phyloP scores from a whole-genome alignment of 2,113 vertebrate species.

The Lipotes vexillifer region DNA sequence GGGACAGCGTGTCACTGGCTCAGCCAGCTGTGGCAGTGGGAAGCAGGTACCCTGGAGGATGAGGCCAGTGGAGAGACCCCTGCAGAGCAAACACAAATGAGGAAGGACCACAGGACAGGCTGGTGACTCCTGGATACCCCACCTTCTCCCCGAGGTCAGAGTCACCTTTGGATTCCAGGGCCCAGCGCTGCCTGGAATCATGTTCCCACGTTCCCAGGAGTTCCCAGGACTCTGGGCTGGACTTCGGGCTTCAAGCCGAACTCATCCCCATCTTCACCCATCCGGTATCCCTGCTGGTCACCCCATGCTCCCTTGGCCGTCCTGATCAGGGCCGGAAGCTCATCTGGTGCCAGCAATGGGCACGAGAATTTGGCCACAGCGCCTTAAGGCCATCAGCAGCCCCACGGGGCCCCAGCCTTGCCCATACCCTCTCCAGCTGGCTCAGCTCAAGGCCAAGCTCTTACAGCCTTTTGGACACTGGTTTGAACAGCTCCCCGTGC shows the following conservation, averaged over 20 bases:
- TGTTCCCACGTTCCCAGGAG: too few relatives aligned
- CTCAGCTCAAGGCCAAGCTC: constrained; percentile 50
- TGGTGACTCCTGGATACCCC: not conserved
- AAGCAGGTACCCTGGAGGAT: not conserved
- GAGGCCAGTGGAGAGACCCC: not conserved
- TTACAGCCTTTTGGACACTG: constrained; percentile 49
- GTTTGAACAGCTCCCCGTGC: not conserved
- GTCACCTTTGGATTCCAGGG: not conserved
- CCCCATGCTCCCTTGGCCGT: not conserved
- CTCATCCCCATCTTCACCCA: not conserved
- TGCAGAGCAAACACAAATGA: not conserved
- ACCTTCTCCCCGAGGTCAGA: not conserved
- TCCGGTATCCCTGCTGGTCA: not conserved
- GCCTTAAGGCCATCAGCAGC: not conserved
- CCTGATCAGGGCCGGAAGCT: not conserved
- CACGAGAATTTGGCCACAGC: not conserved
- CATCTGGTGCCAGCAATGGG: not conserved
- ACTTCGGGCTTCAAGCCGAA: not conserved
- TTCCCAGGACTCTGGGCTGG: not conserved
- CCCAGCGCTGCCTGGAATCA: not conserved
- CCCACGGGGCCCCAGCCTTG: not conserved
- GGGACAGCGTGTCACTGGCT: not conserved
- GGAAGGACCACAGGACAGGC: not conserved
- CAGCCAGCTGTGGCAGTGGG: not conserved
- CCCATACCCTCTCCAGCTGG: constrained; percentile 45